Evolutionary conservation across 2,113 vertebrate genomes (phyloP).

Genomic region (Oostethus manadensis): DNA sequence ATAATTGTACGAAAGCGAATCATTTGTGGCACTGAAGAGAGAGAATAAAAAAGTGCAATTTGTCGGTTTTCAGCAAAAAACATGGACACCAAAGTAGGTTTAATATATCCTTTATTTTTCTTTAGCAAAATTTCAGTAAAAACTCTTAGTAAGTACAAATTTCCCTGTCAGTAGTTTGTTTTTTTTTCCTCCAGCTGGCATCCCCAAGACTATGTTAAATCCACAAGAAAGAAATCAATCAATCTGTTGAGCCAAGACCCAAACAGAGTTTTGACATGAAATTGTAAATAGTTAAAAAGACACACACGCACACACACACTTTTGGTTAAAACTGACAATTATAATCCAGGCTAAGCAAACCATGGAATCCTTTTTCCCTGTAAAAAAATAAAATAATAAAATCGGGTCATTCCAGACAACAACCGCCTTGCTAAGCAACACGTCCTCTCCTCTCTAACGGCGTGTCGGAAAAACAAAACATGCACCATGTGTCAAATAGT

Average conservation of each 20-base stretch:
- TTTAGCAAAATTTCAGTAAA: conserved; percentile 71
- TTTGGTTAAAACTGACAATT: conserved; percentile 31
- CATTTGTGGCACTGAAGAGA: no score
- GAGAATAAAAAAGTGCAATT: neutral
- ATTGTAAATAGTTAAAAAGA: conserved; percentile 14
- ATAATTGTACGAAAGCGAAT: no score
- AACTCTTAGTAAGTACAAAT: conserved; percentile 62
- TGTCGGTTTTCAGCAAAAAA: conserved; percentile 4
- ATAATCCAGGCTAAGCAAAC: conserved; percentile 17
- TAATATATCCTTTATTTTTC: conserved; percentile 70
- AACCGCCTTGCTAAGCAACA: conserved; percentile 2
- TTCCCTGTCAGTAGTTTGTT: conserved; percentile 70
- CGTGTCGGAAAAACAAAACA: neutral
- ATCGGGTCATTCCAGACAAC: conserved; percentile 20
- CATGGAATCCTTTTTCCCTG: conserved; percentile 15
- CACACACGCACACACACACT: conserved; percentile 10
- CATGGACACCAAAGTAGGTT: conserved; percentile 18
- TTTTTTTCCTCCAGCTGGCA: conserved; percentile 47
- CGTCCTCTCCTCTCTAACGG: neutral
- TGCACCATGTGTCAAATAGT: neutral
- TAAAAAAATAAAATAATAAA: conserved; percentile 41
- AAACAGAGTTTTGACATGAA: conserved; percentile 10
- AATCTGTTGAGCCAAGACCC: conserved; percentile 8
- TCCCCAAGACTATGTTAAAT: conserved; percentile 19
- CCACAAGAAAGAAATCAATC: conserved; percentile 4